phyloP scores from a whole-genome alignment of 2,113 vertebrate genomes.

The Corythaeola cristata region DNA sequence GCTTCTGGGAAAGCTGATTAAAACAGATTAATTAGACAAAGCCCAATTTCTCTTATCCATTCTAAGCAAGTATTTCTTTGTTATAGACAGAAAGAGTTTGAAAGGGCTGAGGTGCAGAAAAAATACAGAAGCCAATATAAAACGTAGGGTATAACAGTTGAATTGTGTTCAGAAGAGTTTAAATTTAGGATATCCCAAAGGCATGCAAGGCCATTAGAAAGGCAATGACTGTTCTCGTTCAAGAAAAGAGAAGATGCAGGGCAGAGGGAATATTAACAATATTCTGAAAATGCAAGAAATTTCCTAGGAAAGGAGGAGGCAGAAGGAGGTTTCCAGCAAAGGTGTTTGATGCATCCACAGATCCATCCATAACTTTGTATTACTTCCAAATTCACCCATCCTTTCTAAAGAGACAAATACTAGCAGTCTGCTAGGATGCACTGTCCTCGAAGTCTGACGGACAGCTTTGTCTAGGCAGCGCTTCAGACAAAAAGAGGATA shows the following conservation, averaged over 20 bases:
- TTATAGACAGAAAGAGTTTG: not conserved
- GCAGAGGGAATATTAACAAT: not conserved
- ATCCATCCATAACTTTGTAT: not conserved
- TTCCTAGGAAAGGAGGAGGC: not conserved
- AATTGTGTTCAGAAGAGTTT: not conserved
- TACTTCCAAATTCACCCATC: not conserved
- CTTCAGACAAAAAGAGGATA: not conserved
- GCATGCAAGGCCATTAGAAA: not conserved
- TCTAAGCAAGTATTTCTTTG: not conserved
- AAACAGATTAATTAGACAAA: conserved; percentile 23
- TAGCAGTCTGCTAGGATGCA: not conserved
- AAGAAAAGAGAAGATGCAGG: not conserved
- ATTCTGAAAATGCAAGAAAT: not conserved
- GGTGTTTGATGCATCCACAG: not conserved
- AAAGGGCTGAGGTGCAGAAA: not conserved
- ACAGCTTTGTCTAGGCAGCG: not conserved
- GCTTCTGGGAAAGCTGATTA: conserved; percentile 40
- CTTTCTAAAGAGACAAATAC: not conserved
- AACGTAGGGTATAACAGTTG: not conserved
- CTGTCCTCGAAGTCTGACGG: not conserved
- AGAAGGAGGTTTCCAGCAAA: not conserved
- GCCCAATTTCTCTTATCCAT: not conserved
- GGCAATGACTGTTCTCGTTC: not conserved
- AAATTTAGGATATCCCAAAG: not conserved
- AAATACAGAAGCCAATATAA: not conserved